phyloP scores from a whole-genome alignment of 2,888 invertebrate species.

The Neoscelio sp. region DNA sequence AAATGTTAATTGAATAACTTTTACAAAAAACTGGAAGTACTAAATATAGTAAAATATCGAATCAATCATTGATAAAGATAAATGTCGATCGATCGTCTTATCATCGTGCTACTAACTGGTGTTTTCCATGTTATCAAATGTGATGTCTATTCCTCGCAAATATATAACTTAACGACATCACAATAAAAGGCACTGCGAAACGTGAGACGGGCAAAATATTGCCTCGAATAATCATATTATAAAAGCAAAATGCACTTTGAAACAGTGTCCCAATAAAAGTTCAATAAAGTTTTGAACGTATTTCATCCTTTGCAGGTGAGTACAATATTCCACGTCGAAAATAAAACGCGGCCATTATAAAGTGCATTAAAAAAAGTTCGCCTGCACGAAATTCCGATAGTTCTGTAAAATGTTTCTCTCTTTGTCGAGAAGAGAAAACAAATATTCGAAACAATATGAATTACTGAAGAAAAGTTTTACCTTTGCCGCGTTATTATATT shows the following conservation, averaged over 20 bases:
- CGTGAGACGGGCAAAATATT: slow-evolving; percentile 35
- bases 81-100: too few relatives aligned
- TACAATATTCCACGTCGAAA: slow-evolving; percentile 25
- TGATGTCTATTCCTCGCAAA: not conserved
- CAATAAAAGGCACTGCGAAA: not conserved
- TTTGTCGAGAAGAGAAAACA: slow-evolving; percentile 1
- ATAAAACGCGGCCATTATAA: slow-evolving; percentile 37
- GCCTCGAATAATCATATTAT: slow-evolving; percentile 42
- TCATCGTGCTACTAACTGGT: too few relatives aligned
- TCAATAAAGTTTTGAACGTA: slow-evolving; percentile 31
- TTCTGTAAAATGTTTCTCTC: slow-evolving; percentile 1
- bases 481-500: slow-evolving; percentile 15
- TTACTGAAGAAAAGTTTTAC: slow-evolving; percentile 9
- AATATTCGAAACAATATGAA: slow-evolving; percentile 7
- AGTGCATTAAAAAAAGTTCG: slow-evolving; percentile 12
- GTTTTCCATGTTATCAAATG: too few relatives aligned
- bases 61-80: too few relatives aligned
- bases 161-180: not conserved
- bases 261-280: slow-evolving; percentile 37
- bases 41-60: too few relatives aligned
- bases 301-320: slow-evolving; percentile 36
- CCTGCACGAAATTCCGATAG: slow-evolving; percentile 2
- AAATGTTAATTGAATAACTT: too few relatives aligned
- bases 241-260: slow-evolving; percentile 26
- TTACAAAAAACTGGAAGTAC: too few relatives aligned